phyloP scores from a whole-genome alignment of 2,113 vertebrate species.

The Odontesthes bonariensis region DNA sequence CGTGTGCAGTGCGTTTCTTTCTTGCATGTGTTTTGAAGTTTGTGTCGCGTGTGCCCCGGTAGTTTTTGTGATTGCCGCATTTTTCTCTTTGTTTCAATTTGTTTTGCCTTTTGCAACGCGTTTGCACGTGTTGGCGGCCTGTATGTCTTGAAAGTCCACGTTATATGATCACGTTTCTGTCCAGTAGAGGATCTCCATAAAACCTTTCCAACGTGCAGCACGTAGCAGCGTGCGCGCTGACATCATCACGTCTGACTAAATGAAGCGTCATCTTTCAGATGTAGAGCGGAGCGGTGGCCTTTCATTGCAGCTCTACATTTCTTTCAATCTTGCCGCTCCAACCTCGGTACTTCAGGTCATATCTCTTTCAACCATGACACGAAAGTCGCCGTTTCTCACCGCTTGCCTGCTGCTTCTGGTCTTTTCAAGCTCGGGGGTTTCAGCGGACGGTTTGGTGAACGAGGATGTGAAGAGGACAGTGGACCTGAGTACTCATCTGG shows the following conservation, averaged over 20 bases:
- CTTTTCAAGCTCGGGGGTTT: slow-evolving; percentile 51
- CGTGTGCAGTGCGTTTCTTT: no score
- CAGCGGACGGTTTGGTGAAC: slow-evolving; percentile 83
- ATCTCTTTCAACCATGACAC: slow-evolving; percentile 32
- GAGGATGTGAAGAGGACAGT: slow-evolving; percentile 93
- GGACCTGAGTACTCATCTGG: slow-evolving; percentile 93
- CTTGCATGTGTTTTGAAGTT: no score
- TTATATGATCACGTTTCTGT: background rate
- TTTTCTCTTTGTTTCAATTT: no score
- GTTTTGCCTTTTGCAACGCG: no score
- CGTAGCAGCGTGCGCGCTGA: slow-evolving; percentile 26
- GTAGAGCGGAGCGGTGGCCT: slow-evolving; percentile 73
- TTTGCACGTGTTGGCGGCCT: no score
- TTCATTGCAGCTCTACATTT: slow-evolving; percentile 62
- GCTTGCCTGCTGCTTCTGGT: slow-evolving; percentile 66
- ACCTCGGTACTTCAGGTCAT: background rate
- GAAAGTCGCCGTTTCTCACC: slow-evolving; percentile 9
- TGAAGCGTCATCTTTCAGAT: slow-evolving; percentile 83
- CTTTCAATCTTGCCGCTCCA: background rate
- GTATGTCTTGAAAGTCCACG: no score
- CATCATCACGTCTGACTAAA: slow-evolving; percentile 70
- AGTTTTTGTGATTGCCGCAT: no score
- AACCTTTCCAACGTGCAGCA: background rate
- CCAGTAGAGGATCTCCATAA: background rate
- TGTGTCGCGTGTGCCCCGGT: no score